Base-by-base conservation (phyloP, 2,797 vertebrate species). In the Anguilla anguilla region DNA sequence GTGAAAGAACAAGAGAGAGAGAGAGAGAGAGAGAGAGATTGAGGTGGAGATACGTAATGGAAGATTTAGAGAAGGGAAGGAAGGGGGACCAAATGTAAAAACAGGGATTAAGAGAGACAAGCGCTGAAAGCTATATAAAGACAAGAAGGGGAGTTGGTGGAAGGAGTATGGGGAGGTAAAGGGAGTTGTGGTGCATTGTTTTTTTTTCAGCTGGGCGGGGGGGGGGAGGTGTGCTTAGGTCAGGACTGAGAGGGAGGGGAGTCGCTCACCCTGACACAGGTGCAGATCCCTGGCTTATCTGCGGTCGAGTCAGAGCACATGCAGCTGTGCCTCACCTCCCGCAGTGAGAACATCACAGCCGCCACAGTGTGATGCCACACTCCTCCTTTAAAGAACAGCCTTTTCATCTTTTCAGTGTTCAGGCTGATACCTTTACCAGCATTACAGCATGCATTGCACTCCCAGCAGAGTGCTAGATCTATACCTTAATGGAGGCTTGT, bases 191-290 rank as follows among this genome's bases (percentile, higher is more conserved):
- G 86, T 67, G 79, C 31, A n/a, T 19, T 4, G 43, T 43, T 19
- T 10, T n/a, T 88, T 91, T 91, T 89, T 88, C 89, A 84, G 59
- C 91, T 86, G 89, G 90, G 85, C 67, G n/a, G 91, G 91, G 84
- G 91, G 92, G 94, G 93, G 94, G 94, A 93, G 94, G 53, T 89
- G 95, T 94, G 95, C 89, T 92, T 89, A 85, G 93, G 93, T 94
- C 92, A 92, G 91, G 89, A 89, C 91, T 10, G 67, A 39, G 85
- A 87, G 91, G 88, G 84, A 59, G 85, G 89, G 91, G 90, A 89
- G 88, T 91, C 92, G 90, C 89, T 94, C 87, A 69, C 88, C 90
- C 89, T 88, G 89, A 90, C 95, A 94, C 96, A 96, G 96, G 95
- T 96, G 95, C 95, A 92, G 92, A 92, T 94, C 93, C 91, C 93